Evolutionary conservation across 2,888 invertebrate species (phyloP).

Genomic region (Leptinotarsa juncta): DNA sequence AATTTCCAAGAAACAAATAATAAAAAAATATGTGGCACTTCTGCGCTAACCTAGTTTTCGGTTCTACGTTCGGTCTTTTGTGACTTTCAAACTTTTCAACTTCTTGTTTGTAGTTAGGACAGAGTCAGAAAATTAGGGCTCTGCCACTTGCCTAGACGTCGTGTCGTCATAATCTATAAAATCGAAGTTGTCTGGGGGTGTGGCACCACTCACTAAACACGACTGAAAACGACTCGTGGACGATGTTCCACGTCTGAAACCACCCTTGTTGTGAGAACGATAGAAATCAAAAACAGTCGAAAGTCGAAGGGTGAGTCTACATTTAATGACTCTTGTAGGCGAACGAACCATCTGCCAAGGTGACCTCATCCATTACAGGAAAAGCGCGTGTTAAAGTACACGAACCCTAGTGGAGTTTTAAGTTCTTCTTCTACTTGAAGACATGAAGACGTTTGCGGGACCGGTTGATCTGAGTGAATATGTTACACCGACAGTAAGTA

Average conservation of each 20-base stretch:
- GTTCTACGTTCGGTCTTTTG: too few relatives aligned
- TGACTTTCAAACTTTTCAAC: too few relatives aligned
- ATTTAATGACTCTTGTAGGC: background rate
- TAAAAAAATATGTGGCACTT: too few relatives aligned
- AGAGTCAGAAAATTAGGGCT: too few relatives aligned
- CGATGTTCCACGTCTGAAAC: background rate
- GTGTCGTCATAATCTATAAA: conserved; percentile 8
- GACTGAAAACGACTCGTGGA: conserved; percentile 6
- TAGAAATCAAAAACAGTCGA: conserved; percentile 4
- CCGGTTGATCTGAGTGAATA: conserved; percentile 25
- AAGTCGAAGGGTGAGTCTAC: background rate
- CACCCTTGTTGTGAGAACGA: background rate
- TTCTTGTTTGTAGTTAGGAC: too few relatives aligned
- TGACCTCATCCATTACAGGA: conserved; percentile 6
- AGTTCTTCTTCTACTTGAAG: background rate
- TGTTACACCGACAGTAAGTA: conserved; percentile 23
- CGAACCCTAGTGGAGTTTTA: background rate
- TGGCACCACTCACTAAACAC: background rate
- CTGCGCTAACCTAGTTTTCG: too few relatives aligned
- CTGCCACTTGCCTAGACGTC: background rate
- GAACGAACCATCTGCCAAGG: conserved; percentile 6
- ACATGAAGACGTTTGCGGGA: conserved; percentile 24
- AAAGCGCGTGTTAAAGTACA: conserved; percentile 5
- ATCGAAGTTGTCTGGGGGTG: conserved; percentile 18
- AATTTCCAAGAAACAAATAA: too few relatives aligned